A percentile compares a stretch with the other conserved stretches of the same genome.
Conservation (phyloP, 2,888 invertebrate genomes). For the Gasteruption jaculator region DNA sequence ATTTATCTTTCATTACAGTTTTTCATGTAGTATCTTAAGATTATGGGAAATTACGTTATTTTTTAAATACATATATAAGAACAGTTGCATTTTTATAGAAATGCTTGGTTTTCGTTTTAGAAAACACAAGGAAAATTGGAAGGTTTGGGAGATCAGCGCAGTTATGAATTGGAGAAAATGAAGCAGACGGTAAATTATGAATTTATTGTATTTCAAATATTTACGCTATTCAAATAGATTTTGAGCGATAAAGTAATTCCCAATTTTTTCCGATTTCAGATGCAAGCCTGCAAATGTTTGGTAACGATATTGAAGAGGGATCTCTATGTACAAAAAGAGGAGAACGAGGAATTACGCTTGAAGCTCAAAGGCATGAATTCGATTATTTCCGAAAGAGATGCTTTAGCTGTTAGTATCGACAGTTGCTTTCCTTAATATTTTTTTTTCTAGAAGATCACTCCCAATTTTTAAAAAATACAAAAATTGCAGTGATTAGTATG, state of each 20-base stretch:
- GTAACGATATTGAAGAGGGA: conserved; percentile 29
- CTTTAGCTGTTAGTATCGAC: conserved; percentile 25
- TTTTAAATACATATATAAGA: too few relatives aligned
- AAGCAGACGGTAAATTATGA: conserved; percentile 27
- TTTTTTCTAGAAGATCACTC: too few relatives aligned
- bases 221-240: too few relatives aligned
- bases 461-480: too few relatives aligned
- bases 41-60: too few relatives aligned
- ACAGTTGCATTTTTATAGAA: too few relatives aligned
- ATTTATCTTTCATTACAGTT: conserved; percentile 1
- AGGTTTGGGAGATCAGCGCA: conserved; percentile 23
- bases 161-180: conserved; percentile 24
- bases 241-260: too few relatives aligned
- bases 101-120: conserved; percentile 27
- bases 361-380: conserved; percentile 23
- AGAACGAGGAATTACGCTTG: conserved; percentile 29
- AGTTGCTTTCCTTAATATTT: too few relatives aligned
- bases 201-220: background rate
- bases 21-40: conserved; percentile 10
- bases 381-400: conserved; percentile 29
- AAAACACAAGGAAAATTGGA: conserved; percentile 24
- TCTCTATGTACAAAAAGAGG: conserved; percentile 24
- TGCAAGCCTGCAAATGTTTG: conserved; percentile 23
- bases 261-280: conserved; percentile 24
- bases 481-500: too few relatives aligned